phyloP scores from a whole-genome alignment of 2,888 invertebrate species.

The Pelosia muscerda region DNA sequence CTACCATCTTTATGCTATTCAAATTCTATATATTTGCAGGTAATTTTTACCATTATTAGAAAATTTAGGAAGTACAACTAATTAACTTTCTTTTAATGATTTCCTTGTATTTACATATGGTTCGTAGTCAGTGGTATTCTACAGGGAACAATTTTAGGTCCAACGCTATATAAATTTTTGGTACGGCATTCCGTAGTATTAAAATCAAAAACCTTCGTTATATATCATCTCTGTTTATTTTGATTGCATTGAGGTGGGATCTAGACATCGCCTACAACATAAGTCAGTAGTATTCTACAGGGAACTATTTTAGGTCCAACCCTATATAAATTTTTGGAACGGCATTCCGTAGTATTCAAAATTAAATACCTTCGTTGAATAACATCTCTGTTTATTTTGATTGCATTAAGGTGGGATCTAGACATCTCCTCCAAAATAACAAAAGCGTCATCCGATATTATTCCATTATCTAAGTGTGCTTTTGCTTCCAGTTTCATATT shows the following conservation, averaged over 20 bases:
- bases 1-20: background rate
- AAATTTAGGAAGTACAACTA: background rate
- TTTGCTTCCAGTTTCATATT: no score
- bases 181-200: no score
- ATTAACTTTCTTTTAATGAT: background rate
- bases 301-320: no score
- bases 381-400: background rate
- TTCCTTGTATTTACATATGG: no score
- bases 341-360: background rate
- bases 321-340: no score
- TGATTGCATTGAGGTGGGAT: background rate
- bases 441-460: background rate
- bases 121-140: no score
- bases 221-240: background rate
- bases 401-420: background rate
- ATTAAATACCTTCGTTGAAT: background rate
- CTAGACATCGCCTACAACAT: background rate
- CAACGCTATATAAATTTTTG: no score
- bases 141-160: no score
- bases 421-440: background rate
- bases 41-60: background rate
- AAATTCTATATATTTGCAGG: background rate
- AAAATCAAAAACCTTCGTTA: background rate
- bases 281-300: no score
- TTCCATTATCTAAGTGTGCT: background rate